Conservation (phyloP, 2,113 vertebrate species). For the Mormyrus iriodes region DNA sequence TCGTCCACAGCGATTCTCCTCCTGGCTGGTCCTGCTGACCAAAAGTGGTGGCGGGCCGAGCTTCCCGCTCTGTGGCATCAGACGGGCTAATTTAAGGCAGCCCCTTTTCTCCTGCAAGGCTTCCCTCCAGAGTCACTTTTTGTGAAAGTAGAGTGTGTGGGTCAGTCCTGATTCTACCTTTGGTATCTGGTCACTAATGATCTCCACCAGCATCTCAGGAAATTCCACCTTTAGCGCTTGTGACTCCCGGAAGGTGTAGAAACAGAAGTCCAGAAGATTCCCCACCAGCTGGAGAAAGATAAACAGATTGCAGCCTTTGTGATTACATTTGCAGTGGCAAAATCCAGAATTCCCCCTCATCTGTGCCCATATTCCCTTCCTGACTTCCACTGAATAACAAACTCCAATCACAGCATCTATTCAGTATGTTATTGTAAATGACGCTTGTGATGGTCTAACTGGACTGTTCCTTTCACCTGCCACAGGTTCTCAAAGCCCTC, state of each 20-base stretch:
- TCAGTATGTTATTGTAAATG: not conserved
- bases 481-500: not conserved
- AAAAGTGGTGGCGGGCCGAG: not conserved
- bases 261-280: slow-evolving; percentile 94
- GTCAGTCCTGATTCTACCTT: slow-evolving; percentile 97
- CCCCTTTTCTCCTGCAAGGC: slow-evolving; percentile 51
- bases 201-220: slow-evolving; percentile 98
- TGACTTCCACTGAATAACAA: not conserved
- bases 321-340: not conserved
- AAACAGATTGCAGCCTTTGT: not conserved
- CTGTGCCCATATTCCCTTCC: not conserved
- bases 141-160: slow-evolving; percentile 96
- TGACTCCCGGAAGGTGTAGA: slow-evolving; percentile 98
- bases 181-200: slow-evolving; percentile 99
- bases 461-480: not conserved
- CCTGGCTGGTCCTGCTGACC: slow-evolving; percentile 25
- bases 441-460: not conserved
- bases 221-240: slow-evolving; percentile 97
- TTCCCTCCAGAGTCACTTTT: slow-evolving; percentile 72
- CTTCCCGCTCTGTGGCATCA: not conserved
- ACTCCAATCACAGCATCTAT: not conserved
- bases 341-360: not conserved
- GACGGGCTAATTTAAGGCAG: slow-evolving; percentile 75
- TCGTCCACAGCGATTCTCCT: slow-evolving; percentile 32
- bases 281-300: slow-evolving; percentile 78